Percentiles rank a stretch among this genome's conserved stretches.
phyloP scores from a whole-genome alignment of 2,113 vertebrate genomes.

The Cyphomyrus discorhynchus region DNA sequence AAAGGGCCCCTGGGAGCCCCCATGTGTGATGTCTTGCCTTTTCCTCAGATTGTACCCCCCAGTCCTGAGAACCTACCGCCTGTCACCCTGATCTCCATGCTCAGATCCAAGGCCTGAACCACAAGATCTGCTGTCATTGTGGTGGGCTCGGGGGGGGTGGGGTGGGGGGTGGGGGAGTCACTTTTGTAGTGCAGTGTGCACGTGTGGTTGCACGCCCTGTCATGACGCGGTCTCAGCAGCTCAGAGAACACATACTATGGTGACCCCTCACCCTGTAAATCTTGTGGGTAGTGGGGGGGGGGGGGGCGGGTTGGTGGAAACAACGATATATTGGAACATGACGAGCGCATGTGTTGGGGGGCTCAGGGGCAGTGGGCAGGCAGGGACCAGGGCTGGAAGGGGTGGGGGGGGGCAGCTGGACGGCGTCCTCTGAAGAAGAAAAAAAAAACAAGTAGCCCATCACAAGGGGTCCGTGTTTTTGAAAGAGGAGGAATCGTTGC shows the following conservation, averaged over 20 bases:
- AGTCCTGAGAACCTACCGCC: background rate
- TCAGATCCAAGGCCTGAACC: background rate
- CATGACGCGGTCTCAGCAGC: conserved; percentile 57
- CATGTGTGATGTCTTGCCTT: background rate
- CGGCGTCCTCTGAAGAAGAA: background rate
- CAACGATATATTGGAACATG: conserved; percentile 44
- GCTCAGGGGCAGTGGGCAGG: conserved; percentile 21
- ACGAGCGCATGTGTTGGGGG: conserved; percentile 23
- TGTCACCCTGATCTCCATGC: background rate
- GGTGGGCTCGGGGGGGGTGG: background rate
- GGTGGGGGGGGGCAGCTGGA: background rate
- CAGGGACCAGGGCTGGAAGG: conserved; percentile 12
- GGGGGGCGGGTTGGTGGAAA: conserved; percentile 31
- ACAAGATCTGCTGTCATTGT: background rate
- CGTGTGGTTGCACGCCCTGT: conserved; percentile 34
- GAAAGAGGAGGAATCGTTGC: conserved; percentile 73
- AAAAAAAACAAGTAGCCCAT: background rate
- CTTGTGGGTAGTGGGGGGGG: conserved; percentile 21
- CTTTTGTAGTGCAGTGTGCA: background rate
- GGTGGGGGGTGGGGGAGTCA: background rate
- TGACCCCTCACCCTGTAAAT: conserved; percentile 60
- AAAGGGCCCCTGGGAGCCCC: background rate
- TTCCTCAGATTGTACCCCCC: background rate
- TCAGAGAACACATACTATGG: conserved; percentile 63
- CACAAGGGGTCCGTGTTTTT: conserved; percentile 53